Conservation (phyloP, 2,113 vertebrate genomes). For the Tamias sibiricus region DNA sequence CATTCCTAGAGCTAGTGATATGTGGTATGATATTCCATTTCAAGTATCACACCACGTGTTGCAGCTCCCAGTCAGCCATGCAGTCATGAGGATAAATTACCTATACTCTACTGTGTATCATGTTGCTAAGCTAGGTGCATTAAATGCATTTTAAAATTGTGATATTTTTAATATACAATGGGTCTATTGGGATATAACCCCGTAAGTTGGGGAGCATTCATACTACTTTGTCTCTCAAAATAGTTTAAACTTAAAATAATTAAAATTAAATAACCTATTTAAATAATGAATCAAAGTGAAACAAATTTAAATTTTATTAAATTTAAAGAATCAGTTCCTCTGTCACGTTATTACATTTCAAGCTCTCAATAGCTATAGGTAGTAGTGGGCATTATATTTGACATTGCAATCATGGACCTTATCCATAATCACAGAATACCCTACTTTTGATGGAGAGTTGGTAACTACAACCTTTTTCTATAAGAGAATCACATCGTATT, state of each 20-base stretch:
- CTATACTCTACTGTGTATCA: neutral
- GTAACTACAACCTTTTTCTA: neutral
- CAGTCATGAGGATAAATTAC: neutral
- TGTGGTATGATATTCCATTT: neutral
- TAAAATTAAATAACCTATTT: slow-evolving; percentile 27
- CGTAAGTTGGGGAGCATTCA: neutral
- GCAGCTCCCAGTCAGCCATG: neutral
- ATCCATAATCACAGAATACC: neutral
- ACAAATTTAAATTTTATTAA: neutral
- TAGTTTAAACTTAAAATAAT: neutral
- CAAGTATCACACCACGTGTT: neutral
- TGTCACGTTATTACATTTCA: neutral
- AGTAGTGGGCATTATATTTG: neutral
- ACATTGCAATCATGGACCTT: neutral
- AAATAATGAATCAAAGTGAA: neutral
- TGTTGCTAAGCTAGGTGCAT: neutral
- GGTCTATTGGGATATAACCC: neutral
- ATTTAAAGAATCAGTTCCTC: neutral
- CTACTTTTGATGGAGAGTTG: neutral
- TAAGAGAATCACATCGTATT: neutral
- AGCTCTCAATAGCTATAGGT: neutral
- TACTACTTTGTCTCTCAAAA: neutral
- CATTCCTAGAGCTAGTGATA: neutral
- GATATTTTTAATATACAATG: neutral
- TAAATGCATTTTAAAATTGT: neutral